Evolutionary conservation across 2,888 invertebrate species (phyloP).

Genomic region (Mesodorylaimus sp.): DNA sequence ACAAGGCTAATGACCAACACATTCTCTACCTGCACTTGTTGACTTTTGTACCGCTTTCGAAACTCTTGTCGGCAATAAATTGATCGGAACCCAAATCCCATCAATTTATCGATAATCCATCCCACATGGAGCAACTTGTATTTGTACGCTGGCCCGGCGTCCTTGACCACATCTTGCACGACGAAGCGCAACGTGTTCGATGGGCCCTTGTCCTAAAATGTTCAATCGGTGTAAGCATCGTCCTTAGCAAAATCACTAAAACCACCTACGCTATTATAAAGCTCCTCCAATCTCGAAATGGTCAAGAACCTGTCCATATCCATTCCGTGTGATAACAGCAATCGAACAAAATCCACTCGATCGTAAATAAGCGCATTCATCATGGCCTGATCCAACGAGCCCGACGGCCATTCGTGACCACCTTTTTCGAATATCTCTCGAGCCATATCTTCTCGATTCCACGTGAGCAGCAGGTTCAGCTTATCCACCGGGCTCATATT

Average conservation of each 20-base stretch:
- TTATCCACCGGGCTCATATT: conserved; percentile 60
- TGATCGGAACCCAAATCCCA: conserved; percentile 91
- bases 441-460: conserved; percentile 96
- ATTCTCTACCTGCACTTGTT: too few relatives aligned
- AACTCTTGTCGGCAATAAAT: conserved; percentile 84
- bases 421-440: conserved; percentile 91
- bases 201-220: conserved; percentile 48
- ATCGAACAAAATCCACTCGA: conserved; percentile 87
- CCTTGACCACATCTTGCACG: conserved; percentile 58
- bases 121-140: conserved; percentile 89
- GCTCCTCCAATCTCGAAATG: conserved; percentile 77
- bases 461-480: conserved; percentile 75
- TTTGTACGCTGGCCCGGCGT: conserved; percentile 41
- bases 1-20: too few relatives aligned
- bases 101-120: conserved; percentile 83
- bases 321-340: conserved; percentile 88
- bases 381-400: conserved; percentile 86
- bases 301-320: conserved; percentile 93
- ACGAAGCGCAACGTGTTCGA: conserved; percentile 69
- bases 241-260: not conserved
- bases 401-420: conserved; percentile 61
- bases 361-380: conserved; percentile 89
- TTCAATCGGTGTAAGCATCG: not conserved
- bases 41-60: conserved; percentile 3
- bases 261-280: conserved; percentile 59